A percentile compares a stretch with the other conserved stretches of the same genome.
Evolutionary conservation across 1,140 invertebrate species (phyloP).

Genomic region (Philotrypesis tridentata): DNA sequence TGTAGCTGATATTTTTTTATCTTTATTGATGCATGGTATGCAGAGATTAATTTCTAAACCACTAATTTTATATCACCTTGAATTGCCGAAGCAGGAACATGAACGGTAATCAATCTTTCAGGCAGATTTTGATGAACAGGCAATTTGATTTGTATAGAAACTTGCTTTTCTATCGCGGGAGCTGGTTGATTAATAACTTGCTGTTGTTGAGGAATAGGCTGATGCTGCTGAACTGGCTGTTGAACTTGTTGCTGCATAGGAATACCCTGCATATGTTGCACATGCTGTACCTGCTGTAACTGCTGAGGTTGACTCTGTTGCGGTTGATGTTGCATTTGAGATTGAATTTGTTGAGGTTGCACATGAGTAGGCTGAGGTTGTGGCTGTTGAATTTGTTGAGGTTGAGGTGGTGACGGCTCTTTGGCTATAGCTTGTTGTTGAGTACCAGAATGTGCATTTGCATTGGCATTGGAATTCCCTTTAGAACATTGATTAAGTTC

Average conservation of each 20-base stretch:
- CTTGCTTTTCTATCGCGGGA: constrained; percentile 69
- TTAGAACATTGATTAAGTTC: constrained; percentile 1
- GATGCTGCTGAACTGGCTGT: constrained; percentile 57
- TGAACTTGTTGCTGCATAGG: constrained; percentile 29
- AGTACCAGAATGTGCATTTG: constrained; percentile 25
- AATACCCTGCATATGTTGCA: constrained; percentile 35
- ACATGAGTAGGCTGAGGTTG: constrained; percentile 6
- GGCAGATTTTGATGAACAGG: constrained; percentile 82
- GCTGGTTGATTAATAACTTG: constrained; percentile 62
- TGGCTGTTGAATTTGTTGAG: constrained; percentile 23
- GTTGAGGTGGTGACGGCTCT: not conserved
- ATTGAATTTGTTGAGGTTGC: constrained; percentile 23
- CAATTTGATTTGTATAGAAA: constrained; percentile 80
- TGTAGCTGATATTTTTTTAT: not conserved
- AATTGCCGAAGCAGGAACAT: constrained; percentile 88
- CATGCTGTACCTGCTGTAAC: constrained; percentile 48
- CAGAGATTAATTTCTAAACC: not conserved
- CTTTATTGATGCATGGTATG: not conserved
- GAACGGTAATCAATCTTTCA: constrained; percentile 84
- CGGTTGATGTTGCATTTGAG: constrained; percentile 11
- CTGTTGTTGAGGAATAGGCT: constrained; percentile 55
- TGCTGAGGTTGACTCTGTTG: constrained; percentile 38
- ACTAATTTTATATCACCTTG: constrained; percentile 74
- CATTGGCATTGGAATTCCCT: constrained; percentile 38
- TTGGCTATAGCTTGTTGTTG: constrained; percentile 5